Conservation (phyloP, 2,888 invertebrate genomes). For the Exephanes ischioxanthus region DNA sequence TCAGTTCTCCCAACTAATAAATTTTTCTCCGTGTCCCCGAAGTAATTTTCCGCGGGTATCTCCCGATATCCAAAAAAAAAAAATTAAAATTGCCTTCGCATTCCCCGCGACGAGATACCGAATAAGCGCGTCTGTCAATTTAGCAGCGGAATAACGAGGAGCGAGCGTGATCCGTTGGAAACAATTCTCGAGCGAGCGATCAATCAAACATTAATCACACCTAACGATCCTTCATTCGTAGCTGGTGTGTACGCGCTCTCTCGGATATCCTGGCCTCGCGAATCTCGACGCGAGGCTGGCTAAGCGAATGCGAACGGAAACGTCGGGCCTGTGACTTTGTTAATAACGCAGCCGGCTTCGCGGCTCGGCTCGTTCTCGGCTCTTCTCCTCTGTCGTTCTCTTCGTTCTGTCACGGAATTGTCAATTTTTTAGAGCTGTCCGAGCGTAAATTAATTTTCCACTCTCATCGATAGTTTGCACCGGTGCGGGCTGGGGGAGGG, state of each 20-base stretch:
- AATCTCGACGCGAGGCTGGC: background rate
- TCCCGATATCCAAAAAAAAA: background rate
- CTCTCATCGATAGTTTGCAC: conserved; percentile 36
- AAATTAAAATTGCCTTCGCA: too few species aligned
- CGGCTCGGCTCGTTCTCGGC: conserved; percentile 1
- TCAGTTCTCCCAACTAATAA: too few species aligned
- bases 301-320: conserved; percentile 10
- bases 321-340: conserved; percentile 37
- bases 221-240: conserved; percentile 49
- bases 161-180: conserved; percentile 8
- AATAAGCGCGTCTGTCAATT: conserved; percentile 14
- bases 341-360: conserved; percentile 31
- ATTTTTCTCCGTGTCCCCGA: background rate
- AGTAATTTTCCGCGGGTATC: background rate
- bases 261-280: background rate
- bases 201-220: conserved; percentile 57
- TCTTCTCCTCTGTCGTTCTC: conserved; percentile 29
- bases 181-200: conserved; percentile 43
- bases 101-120: background rate
- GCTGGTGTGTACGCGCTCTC: conserved; percentile 6
- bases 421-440: conserved; percentile 54
- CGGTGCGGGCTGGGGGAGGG: background rate
- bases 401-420: conserved; percentile 39
- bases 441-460: conserved; percentile 56
- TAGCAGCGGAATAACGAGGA: background rate